Percentiles rank a stretch among this genome's conserved stretches.
These are phyloP conservation scores for Trachelus tabidus DNA, from an alignment of 2,888 invertebrate genomes.

Conservation along the genomic window DNA sequence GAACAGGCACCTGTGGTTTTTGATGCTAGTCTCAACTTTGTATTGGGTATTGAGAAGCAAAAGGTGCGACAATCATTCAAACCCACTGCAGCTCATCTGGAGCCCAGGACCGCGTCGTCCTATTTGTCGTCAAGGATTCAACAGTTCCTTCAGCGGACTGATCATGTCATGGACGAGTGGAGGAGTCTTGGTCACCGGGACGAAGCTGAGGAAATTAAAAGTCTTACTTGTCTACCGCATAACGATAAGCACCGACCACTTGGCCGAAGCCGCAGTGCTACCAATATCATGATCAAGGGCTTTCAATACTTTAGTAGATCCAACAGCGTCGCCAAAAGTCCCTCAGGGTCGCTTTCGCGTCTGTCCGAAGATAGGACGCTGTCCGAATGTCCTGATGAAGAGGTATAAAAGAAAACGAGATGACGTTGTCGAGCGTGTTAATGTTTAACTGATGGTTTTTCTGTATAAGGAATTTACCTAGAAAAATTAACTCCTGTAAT, in stretches of 20 bases:
- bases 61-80: conserved; percentile 76
- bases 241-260: conserved; percentile 29
- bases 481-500: background rate
- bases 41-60: conserved; percentile 79
- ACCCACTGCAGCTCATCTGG: conserved; percentile 81
- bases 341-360: conserved; percentile 46
- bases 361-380: conserved; percentile 51
- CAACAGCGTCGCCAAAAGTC: conserved; percentile 54
- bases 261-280: conserved; percentile 75
- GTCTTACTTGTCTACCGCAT: conserved; percentile 25
- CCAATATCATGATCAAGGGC: conserved; percentile 86
- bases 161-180: conserved; percentile 92
- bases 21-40: conserved; percentile 84
- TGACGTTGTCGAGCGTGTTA: background rate
- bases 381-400: conserved; percentile 52
- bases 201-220: conserved; percentile 60
- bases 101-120: conserved; percentile 82
- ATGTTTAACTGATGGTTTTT: background rate
- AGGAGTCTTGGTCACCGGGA: conserved; percentile 75
- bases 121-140: conserved; percentile 81
- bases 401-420: conserved; percentile 32
- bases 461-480: background rate
- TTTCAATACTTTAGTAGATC: conserved; percentile 74
- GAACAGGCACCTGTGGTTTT: conserved; percentile 85
- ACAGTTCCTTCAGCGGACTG: conserved; percentile 83